Evolutionary conservation across 2,888 invertebrate genomes (phyloP), one percentile per base, ranked within the genome.

Genomic region (Mythimna ferrago): DNA sequence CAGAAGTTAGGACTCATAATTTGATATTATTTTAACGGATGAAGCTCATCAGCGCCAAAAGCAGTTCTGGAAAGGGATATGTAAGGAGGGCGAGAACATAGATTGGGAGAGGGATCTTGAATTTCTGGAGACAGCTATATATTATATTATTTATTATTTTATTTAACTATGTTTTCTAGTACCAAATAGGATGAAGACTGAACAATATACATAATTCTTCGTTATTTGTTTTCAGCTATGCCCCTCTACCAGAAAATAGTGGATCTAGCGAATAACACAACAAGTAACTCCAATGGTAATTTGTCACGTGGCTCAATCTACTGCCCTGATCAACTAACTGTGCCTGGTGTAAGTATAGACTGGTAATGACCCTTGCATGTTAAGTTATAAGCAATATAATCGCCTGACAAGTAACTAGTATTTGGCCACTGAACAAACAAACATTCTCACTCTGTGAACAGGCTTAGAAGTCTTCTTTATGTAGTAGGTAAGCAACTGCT

Each of bases 201-300:
- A 57, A 32, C 57, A 32, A 21, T n/a, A 51, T 9, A n/a, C 6
- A 14, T 9, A 7, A 38, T 19, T 1, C 16, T n/a, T n/a, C 21
- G 5, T 56, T 9, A 58, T 76, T 53, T 61, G 51, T 86, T 92
- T 48, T 84, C 92, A 95, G 97, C 97, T 26, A 96, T 98, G 92
- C 97, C 98, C 10, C 92, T 98, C 10, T 98, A 98, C 92, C 98
- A 99, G 91, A 97, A 98, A 91, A 96, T 99, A 56, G 97, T 98
- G 58, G 98, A 99, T 86, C 92, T 98, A 32, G 98, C 97, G 60
- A 97, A 97, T 68, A 93, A 89, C 66, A 89, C 92, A 9, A 87
- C 91, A n/a, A 94, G 90, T 67, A 93, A 90, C 80, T 90, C 92
- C 26, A 94, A 91, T 76, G 91, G 91, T 6, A 91, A 88, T 54